Conservation (phyloP, 2,113 vertebrate genomes). For the Apodemus speciosus region DNA sequence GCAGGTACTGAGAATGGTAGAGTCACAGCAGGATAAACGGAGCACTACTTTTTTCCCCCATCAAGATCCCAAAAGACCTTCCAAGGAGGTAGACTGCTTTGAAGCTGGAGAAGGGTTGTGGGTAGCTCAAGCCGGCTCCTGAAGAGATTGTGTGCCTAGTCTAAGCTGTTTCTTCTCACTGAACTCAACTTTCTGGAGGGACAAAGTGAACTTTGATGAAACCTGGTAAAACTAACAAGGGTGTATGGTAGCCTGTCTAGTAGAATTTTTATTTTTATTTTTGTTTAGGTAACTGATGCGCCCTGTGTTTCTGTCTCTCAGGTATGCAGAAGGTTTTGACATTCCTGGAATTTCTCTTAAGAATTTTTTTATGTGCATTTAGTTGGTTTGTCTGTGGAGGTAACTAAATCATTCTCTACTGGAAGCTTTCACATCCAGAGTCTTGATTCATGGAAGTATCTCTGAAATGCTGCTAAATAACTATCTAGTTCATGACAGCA, state of each 20-base stretch:
- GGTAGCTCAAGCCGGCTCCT: background rate
- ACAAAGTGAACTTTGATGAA: background rate
- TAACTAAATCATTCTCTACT: background rate
- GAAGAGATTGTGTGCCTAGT: background rate
- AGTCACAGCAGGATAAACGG: background rate
- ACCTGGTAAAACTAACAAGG: background rate
- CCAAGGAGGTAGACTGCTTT: background rate
- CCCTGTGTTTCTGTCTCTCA: background rate
- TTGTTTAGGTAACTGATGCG: background rate
- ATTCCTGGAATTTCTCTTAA: background rate
- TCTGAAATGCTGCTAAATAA: background rate
- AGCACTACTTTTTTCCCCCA: background rate
- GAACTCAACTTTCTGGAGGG: background rate
- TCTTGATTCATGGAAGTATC: background rate
- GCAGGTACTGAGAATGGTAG: background rate
- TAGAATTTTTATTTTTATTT: background rate
- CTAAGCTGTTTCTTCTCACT: background rate
- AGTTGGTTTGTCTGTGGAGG: background rate
- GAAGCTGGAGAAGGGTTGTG: background rate
- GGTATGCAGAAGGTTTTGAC: background rate
- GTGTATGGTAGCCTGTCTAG: background rate
- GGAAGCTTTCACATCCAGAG: background rate
- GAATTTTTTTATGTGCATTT: background rate
- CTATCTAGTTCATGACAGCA: background rate
- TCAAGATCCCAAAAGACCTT: background rate